Percentiles rank a stretch among this genome's conserved stretches.
Conservation (phyloP, 2,113 vertebrate genomes). For the Panthera tigris region DNA sequence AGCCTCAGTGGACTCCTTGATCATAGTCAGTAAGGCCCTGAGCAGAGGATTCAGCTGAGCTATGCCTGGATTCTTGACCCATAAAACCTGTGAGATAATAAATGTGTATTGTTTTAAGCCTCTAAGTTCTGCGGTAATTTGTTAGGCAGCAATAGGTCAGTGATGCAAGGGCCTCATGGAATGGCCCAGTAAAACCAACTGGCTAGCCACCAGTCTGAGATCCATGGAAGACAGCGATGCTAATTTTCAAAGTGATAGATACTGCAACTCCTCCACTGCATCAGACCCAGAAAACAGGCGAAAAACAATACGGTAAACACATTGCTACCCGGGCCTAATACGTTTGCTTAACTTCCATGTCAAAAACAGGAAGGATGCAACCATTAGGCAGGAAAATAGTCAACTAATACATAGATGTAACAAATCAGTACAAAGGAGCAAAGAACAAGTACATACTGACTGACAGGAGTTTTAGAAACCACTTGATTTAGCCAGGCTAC, state of each 20-base stretch:
- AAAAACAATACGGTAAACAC: not conserved
- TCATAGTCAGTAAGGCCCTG: not conserved
- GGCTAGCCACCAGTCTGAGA: not conserved
- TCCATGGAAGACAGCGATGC: not conserved
- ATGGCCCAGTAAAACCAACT: not conserved
- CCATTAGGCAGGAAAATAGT: not conserved
- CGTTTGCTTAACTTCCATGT: slow-evolving; percentile 11
- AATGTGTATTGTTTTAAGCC: not conserved
- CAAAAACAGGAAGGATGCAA: not conserved
- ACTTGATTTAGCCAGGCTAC: not conserved
- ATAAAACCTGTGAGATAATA: not conserved
- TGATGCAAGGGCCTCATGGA: not conserved
- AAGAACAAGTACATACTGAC: not conserved
- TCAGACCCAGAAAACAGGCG: not conserved
- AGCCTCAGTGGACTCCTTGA: not conserved
- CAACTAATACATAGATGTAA: not conserved
- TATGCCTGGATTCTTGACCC: not conserved
- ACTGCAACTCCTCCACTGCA: not conserved
- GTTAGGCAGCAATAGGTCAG: not conserved
- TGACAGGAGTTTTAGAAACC: slow-evolving; percentile 9
- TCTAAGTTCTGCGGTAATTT: not conserved
- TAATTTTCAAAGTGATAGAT: not conserved
- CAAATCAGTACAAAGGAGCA: not conserved
- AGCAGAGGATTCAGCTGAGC: not conserved
- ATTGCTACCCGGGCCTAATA: not conserved